Base-by-base conservation (phyloP, 2,797 vertebrate genomes). In the Periophthalmus magnuspinnatus region DNA sequence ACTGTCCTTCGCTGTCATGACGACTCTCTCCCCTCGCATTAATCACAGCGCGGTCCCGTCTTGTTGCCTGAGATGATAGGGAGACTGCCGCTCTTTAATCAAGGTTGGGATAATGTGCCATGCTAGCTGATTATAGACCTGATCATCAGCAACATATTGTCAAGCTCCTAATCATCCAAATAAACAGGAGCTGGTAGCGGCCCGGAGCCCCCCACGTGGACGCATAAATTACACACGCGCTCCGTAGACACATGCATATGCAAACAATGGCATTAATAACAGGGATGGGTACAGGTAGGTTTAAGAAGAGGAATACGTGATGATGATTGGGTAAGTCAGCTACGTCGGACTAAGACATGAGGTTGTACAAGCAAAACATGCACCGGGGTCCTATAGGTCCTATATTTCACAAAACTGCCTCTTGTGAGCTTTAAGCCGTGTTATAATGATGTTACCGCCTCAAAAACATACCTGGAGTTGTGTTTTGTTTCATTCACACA, bases 31-130 rank as follows among this genome's bases (percentile, higher is more conserved):
- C 60, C 75, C 75, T 74, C 85, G 86, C 80, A 78, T 90, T 88
- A 89, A 90, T 90, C 89, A 90, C 84, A 79, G 78, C 79, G 65
- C 79, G 78, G 79, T 83, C 86, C 86, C 76, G 70, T 86, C 86
- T 91, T 91, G 89, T 90, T 87, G 86, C 79, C 88, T 84, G 90
- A 85, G 89, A 90, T 86, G 91, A 91, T 86, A 87, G 88, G 80
- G 91, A 87, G 90, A 87, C 88, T 76, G 86, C 87, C 79, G 86
- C 77, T 88, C 88, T 92, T 92, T 92, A 93, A 94, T 93, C 91
- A 93, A 91, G 90, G 92, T 90, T 84, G 89, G 91, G 92, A 92
- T 93, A 86, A 92, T 86, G 82, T 84, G 89, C 61, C 81, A 89
- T 84, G 86, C 59, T 79, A 86, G 82, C 89, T 93, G 93, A 93